A percentile compares a stretch with the other conserved stretches of the same genome.
phyloP scores from a whole-genome alignment of 2,113 vertebrate genomes.

The Plestiodon gilberti region DNA sequence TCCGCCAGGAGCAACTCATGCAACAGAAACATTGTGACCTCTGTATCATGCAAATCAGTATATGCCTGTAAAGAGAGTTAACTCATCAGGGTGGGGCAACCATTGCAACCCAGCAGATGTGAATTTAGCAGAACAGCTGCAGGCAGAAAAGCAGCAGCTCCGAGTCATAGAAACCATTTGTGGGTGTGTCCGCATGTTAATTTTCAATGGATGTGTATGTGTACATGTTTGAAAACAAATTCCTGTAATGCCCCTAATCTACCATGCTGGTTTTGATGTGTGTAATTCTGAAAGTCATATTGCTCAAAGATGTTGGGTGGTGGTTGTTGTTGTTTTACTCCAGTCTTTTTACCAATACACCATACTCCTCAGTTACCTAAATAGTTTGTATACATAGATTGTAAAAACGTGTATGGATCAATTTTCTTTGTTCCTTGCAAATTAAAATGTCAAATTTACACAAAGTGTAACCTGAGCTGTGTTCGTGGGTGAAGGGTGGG shows the following conservation, averaged over 20 bases:
- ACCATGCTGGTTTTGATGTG: not conserved
- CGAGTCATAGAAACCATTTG: conserved; percentile 21
- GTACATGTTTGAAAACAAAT: conserved; percentile 17
- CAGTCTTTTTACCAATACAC: not conserved
- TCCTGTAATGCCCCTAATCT: not conserved
- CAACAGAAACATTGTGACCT: conserved; percentile 1
- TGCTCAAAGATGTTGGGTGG: not conserved
- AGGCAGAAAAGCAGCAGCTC: not conserved
- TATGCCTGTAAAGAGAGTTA: conserved; percentile 12
- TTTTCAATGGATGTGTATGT: conserved; percentile 11
- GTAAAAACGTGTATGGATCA: not conserved
- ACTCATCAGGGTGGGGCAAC: conserved; percentile 11
- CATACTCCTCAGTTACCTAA: not conserved
- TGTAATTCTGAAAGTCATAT: not conserved
- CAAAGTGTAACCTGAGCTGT: not conserved
- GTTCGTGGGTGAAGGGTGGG: not conserved
- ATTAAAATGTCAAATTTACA: not conserved
- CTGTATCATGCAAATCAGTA: conserved; percentile 31
- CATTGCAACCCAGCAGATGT: conserved; percentile 26
- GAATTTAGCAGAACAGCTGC: conserved; percentile 28
- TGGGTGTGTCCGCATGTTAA: conserved; percentile 13
- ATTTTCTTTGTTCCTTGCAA: not conserved
- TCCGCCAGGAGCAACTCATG: not conserved
- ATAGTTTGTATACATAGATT: not conserved
- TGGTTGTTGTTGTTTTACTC: not conserved